Evolutionary conservation across 2,797 vertebrate genomes (phyloP), one percentile per base, ranked within the genome.

Genomic region (Rhinoraja longicauda): DNA sequence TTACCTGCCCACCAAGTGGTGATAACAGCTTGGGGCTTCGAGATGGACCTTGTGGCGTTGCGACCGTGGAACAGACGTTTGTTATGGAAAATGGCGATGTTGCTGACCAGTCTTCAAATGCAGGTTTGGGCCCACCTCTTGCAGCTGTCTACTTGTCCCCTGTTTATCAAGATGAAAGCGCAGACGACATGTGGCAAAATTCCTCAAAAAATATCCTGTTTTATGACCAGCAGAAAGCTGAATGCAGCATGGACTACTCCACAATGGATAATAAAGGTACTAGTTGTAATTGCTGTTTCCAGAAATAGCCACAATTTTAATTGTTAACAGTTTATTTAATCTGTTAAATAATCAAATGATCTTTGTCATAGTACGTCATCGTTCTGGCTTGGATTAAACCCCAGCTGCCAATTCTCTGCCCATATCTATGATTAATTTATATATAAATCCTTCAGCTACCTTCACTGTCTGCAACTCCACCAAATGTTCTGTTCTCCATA

Each of bases 111-210:
- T 95, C 94, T 1, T 95, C 94, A 79, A 93, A 95, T 93, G 90
- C 26, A 93, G 94, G 93, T 1, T 81, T 62, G 93, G 64, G 86
- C 82, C 84, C 90, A 13, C 96, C 97, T 93, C 95, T 98, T 93
- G 95, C 97, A 93, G 94, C 97, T 77, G 95, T 96, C 92, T 97
- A 97, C 93, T 96, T 97, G 93, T 97, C 97, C 93, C 97, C 97
- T 75, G 36, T 72, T 32, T 45, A 75, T 92, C 39, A 70, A 53
- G 70, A 57, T 72, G 70, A 75, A 75, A 92, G 39, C 53, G 19
- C 64, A 90, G 8, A 4, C 39, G 90, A 53, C 36, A 17, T 7
- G 3, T 92, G 90, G 70, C 70, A 57, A 1, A 26, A 53, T 24
- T 88, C 59, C 19, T 88, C 84, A 36, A 88, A 88, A 88, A 21